Evolutionary conservation across 2,888 invertebrate species (phyloP).

Genomic region (Scaptomyza flava): DNA sequence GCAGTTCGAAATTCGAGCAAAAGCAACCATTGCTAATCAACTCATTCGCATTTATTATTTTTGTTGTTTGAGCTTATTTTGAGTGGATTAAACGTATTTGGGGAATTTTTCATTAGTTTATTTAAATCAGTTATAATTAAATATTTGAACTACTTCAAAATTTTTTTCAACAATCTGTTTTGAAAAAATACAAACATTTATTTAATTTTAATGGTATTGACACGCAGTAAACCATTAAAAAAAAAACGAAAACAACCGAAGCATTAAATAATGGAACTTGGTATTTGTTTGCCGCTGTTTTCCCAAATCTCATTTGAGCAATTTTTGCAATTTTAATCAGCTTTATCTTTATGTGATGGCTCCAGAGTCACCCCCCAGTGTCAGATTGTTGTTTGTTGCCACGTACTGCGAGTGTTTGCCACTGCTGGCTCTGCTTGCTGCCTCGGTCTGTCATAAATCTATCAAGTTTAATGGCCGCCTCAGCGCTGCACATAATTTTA

Average conservation of each 20-base stretch:
- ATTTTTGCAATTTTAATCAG: slow-evolving; percentile 77
- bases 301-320: slow-evolving; percentile 71
- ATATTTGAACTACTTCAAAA: no score
- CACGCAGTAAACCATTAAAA: slow-evolving; percentile 29
- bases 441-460: slow-evolving; percentile 80
- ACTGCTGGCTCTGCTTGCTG: slow-evolving; percentile 46
- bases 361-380: slow-evolving; percentile 27
- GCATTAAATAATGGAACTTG: not conserved
- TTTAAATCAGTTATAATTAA: no score
- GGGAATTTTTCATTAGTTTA: not conserved
- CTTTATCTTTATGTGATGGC: slow-evolving; percentile 64
- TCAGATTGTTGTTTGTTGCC: slow-evolving; percentile 30
- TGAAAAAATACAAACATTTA: not conserved
- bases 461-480: slow-evolving; percentile 83
- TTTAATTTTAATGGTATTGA: slow-evolving; percentile 27
- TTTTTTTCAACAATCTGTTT: no score
- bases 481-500: slow-evolving; percentile 83
- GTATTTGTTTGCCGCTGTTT: slow-evolving; percentile 6
- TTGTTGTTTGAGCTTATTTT: slow-evolving; percentile 2
- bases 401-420: slow-evolving; percentile 15
- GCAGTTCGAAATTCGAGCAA: slow-evolving; percentile 48
- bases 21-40: slow-evolving; percentile 39
- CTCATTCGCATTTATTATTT: slow-evolving; percentile 31
- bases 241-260: slow-evolving; percentile 4
- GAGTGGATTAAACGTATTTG: not conserved